Evolutionary conservation across 2,113 vertebrate genomes (phyloP).

Genomic region (Lophura nycthemera): DNA sequence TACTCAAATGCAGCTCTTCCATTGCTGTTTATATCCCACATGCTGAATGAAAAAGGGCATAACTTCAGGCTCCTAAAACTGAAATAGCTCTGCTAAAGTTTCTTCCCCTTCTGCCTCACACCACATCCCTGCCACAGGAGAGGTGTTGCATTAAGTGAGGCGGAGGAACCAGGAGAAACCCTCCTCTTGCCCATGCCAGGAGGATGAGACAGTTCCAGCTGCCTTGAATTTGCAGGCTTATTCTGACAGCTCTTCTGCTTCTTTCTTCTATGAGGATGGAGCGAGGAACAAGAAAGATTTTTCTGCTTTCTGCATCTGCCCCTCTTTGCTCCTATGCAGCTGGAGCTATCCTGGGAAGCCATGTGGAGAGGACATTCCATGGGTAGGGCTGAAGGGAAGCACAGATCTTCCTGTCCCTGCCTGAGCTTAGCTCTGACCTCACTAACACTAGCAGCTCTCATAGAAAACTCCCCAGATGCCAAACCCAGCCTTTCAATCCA

Average conservation of each 20-base stretch:
- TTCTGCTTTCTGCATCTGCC: neutral
- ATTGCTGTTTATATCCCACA: neutral
- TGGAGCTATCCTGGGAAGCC: neutral
- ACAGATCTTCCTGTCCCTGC: neutral
- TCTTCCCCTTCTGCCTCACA: constrained; percentile 47
- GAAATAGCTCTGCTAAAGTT: constrained; percentile 62
- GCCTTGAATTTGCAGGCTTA: constrained; percentile 55
- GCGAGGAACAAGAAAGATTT: constrained; percentile 1
- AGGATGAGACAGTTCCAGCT: constrained; percentile 57
- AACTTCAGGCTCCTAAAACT: neutral
- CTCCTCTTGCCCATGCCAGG: constrained; percentile 6
- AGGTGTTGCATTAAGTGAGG: constrained; percentile 55
- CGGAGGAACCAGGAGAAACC: constrained; percentile 41
- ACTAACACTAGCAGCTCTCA: neutral
- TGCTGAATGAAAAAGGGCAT: constrained; percentile 30
- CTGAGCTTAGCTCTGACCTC: neutral
- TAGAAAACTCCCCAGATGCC: neutral
- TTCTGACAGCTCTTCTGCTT: constrained; percentile 6
- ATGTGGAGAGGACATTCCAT: neutral
- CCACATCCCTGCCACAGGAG: constrained; percentile 61
- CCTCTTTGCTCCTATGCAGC: neutral
- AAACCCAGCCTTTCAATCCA: neutral
- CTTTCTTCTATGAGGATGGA: neutral
- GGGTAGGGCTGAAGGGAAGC: neutral
- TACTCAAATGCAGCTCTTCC: neutral